Conservation (phyloP, 2,888 invertebrate genomes). For the Vanessa cardui region DNA sequence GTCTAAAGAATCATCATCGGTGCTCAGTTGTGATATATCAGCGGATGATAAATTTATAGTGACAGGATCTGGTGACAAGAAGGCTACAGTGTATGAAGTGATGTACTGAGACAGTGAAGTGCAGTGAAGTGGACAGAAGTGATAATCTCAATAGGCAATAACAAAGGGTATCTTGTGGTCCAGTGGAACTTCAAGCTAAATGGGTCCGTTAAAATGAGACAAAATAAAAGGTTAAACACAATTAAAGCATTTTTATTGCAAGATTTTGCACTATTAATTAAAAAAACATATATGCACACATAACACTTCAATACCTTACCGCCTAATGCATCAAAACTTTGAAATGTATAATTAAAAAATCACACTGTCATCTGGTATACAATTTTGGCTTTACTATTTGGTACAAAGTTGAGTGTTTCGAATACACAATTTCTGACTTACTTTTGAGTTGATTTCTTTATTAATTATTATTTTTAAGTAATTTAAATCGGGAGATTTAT, state of each 20-base stretch:
- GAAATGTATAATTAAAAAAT: no score
- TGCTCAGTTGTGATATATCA: conserved; percentile 98
- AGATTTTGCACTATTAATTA: conserved; percentile 15
- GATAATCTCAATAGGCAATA: conserved; percentile 41
- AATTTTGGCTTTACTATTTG: no score
- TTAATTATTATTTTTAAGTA: no score
- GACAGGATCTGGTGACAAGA: conserved; percentile 98
- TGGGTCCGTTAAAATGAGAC: conserved; percentile 23
- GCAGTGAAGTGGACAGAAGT: conserved; percentile 53
- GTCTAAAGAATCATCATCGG: conserved; percentile 98
- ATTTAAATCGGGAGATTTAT: no score
- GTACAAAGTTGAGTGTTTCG: no score
- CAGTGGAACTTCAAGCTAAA: conserved; percentile 19
- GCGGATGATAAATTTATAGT: conserved; percentile 99
- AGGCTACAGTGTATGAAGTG: conserved; percentile 98
- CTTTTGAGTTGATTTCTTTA: no score
- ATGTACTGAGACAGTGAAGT: conserved; percentile 81
- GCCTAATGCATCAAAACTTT: no score
- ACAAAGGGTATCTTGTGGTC: conserved; percentile 30
- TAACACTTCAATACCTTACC: no score
- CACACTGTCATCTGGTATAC: no score
- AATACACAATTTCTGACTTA: no score
- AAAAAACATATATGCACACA: background rate
- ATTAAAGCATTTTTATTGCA: conserved; percentile 33
- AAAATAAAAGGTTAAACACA: conserved; percentile 36